Evolutionary conservation across 1,140 invertebrate genomes (phyloP), one percentile per base, ranked within the genome.

Genomic region (Drosophila navojoa): DNA sequence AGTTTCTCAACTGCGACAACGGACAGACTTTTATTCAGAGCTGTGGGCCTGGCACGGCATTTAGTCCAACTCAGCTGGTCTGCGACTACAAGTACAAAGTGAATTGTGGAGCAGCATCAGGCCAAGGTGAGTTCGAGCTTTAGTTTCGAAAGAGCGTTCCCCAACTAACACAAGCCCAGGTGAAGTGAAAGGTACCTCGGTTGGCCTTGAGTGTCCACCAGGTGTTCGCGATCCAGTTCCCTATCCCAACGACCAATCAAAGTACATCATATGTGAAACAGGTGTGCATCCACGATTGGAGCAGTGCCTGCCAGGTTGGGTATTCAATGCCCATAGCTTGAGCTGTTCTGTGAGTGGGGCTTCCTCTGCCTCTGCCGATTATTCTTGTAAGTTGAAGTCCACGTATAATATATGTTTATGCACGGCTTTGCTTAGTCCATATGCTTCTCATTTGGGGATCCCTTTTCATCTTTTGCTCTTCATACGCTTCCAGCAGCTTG

Each of bases 1-100:
- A 95, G 75, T 96, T 94, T 77, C 78, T 96, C 2, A 95, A 95
- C 67, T 96, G 96, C 82, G 92, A 92, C 3, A 93, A 94, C 72
- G 95, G 95, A 0, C 86, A 89, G 35, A 93, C 94, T 1, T 93
- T 93, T 59, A 87, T 95, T 5, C 94, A 95, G 91, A 90, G 93
- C 7, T 96, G 96, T 91, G 94, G 94, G n/a, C 94, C 94, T 1
- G 95, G 95, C n/a, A 96, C 95, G 1, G 92, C 94, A 0, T 96
- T 95, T 70, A 95, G 95, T 91, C 93, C 94, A 0, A 49, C 82
- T 4, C 81, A 92, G 0, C 91, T 92, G 6, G 91, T 93, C 13
- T 96, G 96, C 75, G 95, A 96, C 85, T 94, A 93, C 92, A 93
- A 94, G 3, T 87, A 93, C 32, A 94, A 94, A 47, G 95, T 95